A percentile compares a stretch with the other conserved stretches of the same genome.
phyloP scores from a whole-genome alignment of 2,797 vertebrate species.

The Anomalospiza imberbis region DNA sequence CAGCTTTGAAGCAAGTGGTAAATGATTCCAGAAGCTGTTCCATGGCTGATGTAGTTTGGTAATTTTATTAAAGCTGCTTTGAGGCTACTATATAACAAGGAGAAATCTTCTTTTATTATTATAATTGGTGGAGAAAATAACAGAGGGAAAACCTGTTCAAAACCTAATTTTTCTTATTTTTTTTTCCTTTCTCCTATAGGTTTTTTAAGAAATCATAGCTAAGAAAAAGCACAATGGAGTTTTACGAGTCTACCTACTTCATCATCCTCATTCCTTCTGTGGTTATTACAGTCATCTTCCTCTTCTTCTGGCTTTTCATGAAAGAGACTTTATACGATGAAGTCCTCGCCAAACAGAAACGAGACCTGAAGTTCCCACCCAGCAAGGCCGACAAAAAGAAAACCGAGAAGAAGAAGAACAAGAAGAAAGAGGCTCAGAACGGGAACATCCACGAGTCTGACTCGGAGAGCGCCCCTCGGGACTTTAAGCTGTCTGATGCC shows the following conservation, averaged over 20 bases:
- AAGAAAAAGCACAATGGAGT: constrained; percentile 88
- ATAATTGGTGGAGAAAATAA: not conserved
- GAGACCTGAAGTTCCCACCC: constrained; percentile 85
- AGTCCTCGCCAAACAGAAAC: constrained; percentile 92
- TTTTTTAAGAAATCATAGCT: not conserved
- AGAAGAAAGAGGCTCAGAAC: constrained; percentile 88
- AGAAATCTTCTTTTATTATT: not conserved
- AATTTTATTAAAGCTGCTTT: not conserved
- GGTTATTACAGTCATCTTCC: constrained; percentile 93
- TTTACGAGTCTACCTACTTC: constrained; percentile 95
- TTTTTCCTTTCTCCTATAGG: not conserved
- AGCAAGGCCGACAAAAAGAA: constrained; percentile 90
- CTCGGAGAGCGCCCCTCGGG: constrained; percentile 82
- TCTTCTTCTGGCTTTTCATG: constrained; percentile 99
- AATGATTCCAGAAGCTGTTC: not conserved
- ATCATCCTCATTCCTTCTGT: constrained; percentile 92
- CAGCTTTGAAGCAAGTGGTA: not conserved
- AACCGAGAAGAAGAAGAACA: constrained; percentile 94
- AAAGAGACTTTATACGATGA: constrained; percentile 98
- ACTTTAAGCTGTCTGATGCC: constrained; percentile 84
- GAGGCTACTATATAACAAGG: not conserved
- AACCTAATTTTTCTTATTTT: not conserved
- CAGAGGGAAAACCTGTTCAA: not conserved
- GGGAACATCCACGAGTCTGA: constrained; percentile 88
- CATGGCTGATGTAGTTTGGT: not conserved